Evolutionary conservation across 1,140 invertebrate species (phyloP).

Genomic region (Drosophila arawakana): DNA sequence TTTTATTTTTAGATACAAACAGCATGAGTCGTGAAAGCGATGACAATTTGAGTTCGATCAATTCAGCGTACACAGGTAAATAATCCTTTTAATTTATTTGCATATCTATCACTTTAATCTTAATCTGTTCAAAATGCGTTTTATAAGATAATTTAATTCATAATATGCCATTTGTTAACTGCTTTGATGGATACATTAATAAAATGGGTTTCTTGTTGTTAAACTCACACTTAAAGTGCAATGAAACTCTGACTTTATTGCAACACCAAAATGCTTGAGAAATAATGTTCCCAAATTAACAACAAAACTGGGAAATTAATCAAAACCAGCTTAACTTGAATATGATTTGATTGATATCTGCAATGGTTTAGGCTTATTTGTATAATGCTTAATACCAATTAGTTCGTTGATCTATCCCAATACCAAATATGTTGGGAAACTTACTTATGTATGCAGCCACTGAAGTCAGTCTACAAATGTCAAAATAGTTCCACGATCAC

Average conservation of each 20-base stretch:
- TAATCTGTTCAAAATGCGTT: constrained; percentile 54
- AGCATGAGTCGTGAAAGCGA: constrained; percentile 84
- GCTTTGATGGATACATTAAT: constrained; percentile 35
- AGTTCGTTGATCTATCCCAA: constrained; percentile 50
- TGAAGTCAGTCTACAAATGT: constrained; percentile 45
- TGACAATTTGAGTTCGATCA: constrained; percentile 84
- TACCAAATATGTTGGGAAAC: constrained; percentile 12
- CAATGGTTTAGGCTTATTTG: neutral
- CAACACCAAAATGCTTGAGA: neutral
- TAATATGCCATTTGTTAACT: constrained; percentile 38
- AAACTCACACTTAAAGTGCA: neutral
- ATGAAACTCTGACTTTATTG: neutral
- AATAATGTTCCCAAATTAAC: neutral
- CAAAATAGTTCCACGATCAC: constrained; percentile 48
- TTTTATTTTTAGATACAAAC: constrained; percentile 80
- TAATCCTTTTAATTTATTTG: constrained; percentile 35
- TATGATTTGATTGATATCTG: neutral
- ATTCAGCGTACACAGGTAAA: constrained; percentile 83
- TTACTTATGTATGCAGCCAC: constrained; percentile 58
- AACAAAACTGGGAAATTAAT: constrained; percentile 3
- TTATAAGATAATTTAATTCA: constrained; percentile 49
- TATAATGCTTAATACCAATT: constrained; percentile 1
- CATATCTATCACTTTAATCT: constrained; percentile 37
- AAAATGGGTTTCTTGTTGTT: constrained; percentile 4
- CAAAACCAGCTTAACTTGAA: neutral